These are phyloP conservation scores for Cathartes aura DNA, from an alignment of 2,113 vertebrate genomes.

Conservation along the genomic window DNA sequence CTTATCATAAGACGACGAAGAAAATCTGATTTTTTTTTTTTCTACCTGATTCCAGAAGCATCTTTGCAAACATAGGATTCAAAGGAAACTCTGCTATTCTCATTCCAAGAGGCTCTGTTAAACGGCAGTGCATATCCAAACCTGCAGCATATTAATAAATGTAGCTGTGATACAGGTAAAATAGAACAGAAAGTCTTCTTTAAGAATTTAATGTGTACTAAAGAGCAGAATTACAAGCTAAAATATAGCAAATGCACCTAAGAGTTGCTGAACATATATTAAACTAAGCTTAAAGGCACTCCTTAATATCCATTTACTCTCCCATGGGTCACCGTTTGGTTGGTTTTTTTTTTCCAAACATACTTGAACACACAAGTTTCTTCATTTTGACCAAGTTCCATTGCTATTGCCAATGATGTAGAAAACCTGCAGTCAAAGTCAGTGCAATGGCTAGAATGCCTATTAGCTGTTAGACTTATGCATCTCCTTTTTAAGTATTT, in stretches of 20 bases:
- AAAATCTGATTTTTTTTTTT: neutral
- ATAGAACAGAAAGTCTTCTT: neutral
- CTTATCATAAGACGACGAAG: neutral
- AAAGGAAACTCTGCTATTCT: constrained; percentile 97
- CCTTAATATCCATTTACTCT: neutral
- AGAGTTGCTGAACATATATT: neutral
- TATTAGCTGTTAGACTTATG: neutral
- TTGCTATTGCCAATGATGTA: neutral
- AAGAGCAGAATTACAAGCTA: neutral
- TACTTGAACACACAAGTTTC: neutral
- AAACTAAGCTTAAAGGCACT: neutral
- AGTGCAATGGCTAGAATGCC: neutral
- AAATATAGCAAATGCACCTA: neutral
- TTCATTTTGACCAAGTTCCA: neutral
- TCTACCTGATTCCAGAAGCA: constrained; percentile 94
- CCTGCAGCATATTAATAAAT: constrained; percentile 73
- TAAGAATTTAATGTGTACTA: neutral
- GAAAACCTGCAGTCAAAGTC: neutral
- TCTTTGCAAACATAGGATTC: constrained; percentile 98
- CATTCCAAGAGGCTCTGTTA: constrained; percentile 93
- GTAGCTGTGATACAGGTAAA: neutral
- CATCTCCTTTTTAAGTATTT: neutral
- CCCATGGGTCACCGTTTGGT: neutral
- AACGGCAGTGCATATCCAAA: constrained; percentile 91
- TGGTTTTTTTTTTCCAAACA: neutral